Percentiles rank a stretch among this genome's conserved stretches.
phyloP scores from a whole-genome alignment of 2,113 vertebrate genomes.

The Tachysurus fulvidraco region DNA sequence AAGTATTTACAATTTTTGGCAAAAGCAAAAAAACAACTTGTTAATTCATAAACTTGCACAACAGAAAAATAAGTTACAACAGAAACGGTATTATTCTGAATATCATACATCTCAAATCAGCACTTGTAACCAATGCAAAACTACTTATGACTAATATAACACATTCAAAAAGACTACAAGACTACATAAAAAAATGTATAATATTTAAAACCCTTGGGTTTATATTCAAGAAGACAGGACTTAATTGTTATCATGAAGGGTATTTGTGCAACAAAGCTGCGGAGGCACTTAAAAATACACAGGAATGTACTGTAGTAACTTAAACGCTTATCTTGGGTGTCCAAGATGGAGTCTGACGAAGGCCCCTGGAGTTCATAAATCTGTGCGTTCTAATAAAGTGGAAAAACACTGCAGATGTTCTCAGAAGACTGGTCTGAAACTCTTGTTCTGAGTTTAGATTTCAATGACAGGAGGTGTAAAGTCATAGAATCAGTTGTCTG shows the following conservation, averaged over 20 bases:
- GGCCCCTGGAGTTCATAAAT: conserved; percentile 20
- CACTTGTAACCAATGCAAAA: conserved; percentile 41
- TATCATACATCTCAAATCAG: conserved; percentile 55
- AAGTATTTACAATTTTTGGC: conserved; percentile 90
- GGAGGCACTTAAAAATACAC: conserved; percentile 38
- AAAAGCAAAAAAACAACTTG: conserved; percentile 70
- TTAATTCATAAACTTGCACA: conserved; percentile 54
- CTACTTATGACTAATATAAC: conserved; percentile 58
- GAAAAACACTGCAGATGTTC: conserved; percentile 9
- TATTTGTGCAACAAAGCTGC: conserved; percentile 63
- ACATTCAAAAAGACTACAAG: conserved; percentile 47
- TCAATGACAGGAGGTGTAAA: conserved; percentile 1
- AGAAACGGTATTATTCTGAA: conserved; percentile 72
- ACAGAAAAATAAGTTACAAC: conserved; percentile 86
- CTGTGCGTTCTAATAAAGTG: conserved; percentile 11
- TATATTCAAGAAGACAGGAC: conserved; percentile 60
- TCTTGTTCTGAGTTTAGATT: conserved; percentile 4
- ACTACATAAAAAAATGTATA: conserved; percentile 40
- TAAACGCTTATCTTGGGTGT: conserved; percentile 7
- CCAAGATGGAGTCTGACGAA: conserved; percentile 25
- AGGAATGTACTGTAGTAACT: conserved; percentile 29
- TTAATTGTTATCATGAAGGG: conserved; percentile 59
- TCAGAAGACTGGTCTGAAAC: conserved; percentile 22
- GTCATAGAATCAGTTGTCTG: conserved; percentile 79
- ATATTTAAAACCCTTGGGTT: conserved; percentile 45